Conservation (phyloP, 1,140 invertebrate species). For the Stegodyphus mimosarum region DNA sequence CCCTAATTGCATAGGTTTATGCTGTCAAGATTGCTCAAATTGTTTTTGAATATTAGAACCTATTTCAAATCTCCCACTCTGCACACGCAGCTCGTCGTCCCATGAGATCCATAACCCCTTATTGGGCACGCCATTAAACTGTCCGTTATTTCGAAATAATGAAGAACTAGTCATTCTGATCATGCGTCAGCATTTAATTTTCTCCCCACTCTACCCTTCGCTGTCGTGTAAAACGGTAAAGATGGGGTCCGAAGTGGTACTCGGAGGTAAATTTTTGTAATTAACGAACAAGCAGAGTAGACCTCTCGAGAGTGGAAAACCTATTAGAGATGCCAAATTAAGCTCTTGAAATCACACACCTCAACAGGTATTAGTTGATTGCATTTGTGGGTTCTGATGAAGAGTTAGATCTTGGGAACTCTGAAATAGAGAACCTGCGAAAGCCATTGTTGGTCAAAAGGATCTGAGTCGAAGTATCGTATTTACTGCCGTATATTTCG, state of each 20-base stretch:
- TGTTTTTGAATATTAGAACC: too few species aligned
- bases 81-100: background rate
- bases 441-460: too few species aligned
- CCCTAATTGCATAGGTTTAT: too few species aligned
- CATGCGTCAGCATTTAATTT: slow-evolving; percentile 55
- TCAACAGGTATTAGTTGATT: slow-evolving; percentile 53
- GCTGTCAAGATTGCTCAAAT: too few species aligned
- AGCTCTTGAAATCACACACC: slow-evolving; percentile 28
- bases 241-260: background rate
- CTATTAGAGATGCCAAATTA: slow-evolving; percentile 42
- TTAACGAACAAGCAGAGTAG: slow-evolving; percentile 30
- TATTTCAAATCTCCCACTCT: too few species aligned
- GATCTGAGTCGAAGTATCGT: background rate
- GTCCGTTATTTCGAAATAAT: background rate
- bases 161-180: slow-evolving; percentile 35
- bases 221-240: background rate
- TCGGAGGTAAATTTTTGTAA: background rate
- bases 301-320: slow-evolving; percentile 17
- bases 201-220: background rate
- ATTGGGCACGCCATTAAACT: background rate
- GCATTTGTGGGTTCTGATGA: slow-evolving; percentile 27
- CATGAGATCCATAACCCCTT: background rate
- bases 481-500: background rate
- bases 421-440: background rate
- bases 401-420: background rate